These are phyloP conservation scores for Epinotia demarniana DNA, from an alignment of 2,888 invertebrate species.

Conservation along the genomic window DNA sequence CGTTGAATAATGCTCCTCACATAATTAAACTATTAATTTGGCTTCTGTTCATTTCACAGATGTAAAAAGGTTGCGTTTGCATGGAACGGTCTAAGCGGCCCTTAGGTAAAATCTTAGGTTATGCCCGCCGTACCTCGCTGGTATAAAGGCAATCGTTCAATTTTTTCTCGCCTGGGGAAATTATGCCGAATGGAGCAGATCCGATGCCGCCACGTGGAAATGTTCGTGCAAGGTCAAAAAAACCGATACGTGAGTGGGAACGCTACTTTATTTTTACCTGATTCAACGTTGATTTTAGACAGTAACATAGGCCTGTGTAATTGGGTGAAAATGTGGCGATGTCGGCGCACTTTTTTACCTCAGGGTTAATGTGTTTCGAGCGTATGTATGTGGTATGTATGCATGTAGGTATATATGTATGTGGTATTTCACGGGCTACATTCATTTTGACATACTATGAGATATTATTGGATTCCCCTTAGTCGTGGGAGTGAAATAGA, in stretches of 20 bases:
- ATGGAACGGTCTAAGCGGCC: not conserved
- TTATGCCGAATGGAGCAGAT: constrained; percentile 38
- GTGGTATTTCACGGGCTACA: no score
- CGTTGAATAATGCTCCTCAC: no score
- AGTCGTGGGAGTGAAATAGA: no score
- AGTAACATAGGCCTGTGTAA: not conserved
- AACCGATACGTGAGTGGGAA: not conserved
- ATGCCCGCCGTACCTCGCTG: constrained; percentile 21
- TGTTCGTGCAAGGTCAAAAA: constrained; percentile 23
- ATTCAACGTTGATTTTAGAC: not conserved
- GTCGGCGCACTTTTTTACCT: no score
- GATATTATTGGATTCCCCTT: no score
- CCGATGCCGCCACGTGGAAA: constrained; percentile 37
- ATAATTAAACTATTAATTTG: no score
- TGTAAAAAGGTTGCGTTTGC: not conserved
- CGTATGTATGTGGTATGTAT: no score
- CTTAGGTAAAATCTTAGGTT: constrained; percentile 29
- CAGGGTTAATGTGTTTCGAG: no score
- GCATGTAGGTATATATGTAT: no score
- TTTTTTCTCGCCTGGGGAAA: constrained; percentile 44
- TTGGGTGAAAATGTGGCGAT: no score
- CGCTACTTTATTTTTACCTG: not conserved
- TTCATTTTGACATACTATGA: no score
- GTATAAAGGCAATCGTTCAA: constrained; percentile 40
- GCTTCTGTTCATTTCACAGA: no score